Evolutionary conservation across 2,888 invertebrate species (phyloP), one percentile per base, ranked within the genome.

Genomic region (Geophilus truncorum): DNA sequence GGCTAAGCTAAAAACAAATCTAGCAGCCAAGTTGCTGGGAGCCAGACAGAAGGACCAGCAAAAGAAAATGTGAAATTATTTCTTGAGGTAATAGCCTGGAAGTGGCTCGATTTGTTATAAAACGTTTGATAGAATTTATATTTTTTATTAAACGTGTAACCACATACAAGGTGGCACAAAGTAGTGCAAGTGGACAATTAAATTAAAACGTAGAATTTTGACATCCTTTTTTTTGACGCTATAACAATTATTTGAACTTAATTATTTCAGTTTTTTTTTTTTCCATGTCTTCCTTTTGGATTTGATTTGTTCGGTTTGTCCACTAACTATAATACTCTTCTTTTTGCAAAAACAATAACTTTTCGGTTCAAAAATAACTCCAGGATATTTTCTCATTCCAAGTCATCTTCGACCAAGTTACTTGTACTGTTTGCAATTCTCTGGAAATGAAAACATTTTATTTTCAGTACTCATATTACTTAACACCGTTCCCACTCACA

Each of bases 391-490:
- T 62, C 23, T 62, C 25, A 70, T 70, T 70, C 70, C 70, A 70
- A 70, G 70, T 70, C 70, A 28, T 70, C 70, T 70, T 70, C 70
- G 15, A 70, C 70, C 28, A 70, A 70, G 28, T 70, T 70, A 70
- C 70, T 70, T 15, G 70, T 70, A 70, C 70, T 70, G 70, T 70
- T 70, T 70, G 70, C 70, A 28, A 70, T 70, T 70, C 70, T 70
- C 70, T 70, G 25, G n/a, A 45, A 70, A 70, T 25, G 15, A 25
- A 62, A 62, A 15, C 23, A 25, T 25, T n/a, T n/a, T n/a, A 23
- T 5, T 62, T 62, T 62, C 23, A 25, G 62, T 62, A 62, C 1
- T 23, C 0, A 62, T 5, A 6, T 3, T 9, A 28, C 28, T 25
- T 15, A 70, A 28, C 28, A 25, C 12, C 4, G 28, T 70, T 70